phyloP scores from a whole-genome alignment of 92 coral and sea anemone genomes.

The Plumapathes pennacea region DNA sequence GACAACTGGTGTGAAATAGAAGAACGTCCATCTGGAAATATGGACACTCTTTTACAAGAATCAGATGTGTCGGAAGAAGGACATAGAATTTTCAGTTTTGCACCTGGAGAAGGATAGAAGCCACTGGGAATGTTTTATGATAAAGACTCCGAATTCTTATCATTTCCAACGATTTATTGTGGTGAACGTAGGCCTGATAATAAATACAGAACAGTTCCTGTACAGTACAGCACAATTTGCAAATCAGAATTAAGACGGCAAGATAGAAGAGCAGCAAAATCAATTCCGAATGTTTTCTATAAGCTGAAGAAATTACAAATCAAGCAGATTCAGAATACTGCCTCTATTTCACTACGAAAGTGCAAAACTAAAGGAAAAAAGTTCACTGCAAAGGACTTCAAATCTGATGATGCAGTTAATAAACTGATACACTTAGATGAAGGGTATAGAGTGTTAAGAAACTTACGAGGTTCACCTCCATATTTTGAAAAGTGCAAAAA shows the following conservation, averaged over 20 bases:
- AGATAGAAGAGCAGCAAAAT: conserved; percentile 10
- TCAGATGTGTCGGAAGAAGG: conserved; percentile 49
- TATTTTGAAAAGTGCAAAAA: conserved; percentile 48
- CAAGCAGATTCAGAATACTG: conserved; percentile 14
- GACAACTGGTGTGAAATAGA: conserved; percentile 69
- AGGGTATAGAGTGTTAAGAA: conserved; percentile 45
- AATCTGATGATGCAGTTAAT: conserved; percentile 22
- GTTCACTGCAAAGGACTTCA: conserved; percentile 42
- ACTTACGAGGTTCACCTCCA: conserved; percentile 49
- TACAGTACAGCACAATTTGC: conserved; percentile 2
- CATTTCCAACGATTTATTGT: conserved; percentile 72
- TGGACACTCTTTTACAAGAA: conserved; percentile 63
- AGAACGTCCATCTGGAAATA: conserved; percentile 61
- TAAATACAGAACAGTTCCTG: conserved; percentile 12
- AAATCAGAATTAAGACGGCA: conserved; percentile 8
- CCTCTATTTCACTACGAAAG: conserved; percentile 22
- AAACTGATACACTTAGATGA: conserved; percentile 48
- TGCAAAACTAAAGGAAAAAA: conserved; percentile 54
- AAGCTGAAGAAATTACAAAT: conserved; percentile 17
- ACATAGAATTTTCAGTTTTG: conserved; percentile 53
- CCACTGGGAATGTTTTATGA: conserved; percentile 59
- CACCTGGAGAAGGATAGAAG: conserved; percentile 72
- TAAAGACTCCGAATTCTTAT: conserved; percentile 52
- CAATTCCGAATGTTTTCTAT: conserved; percentile 7
- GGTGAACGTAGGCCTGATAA: conserved; percentile 59